Percentiles rank a stretch among this genome's conserved stretches.
These are phyloP conservation scores for Dryococelus australis DNA, from an alignment of 2,888 invertebrate genomes.

Conservation along the genomic window DNA sequence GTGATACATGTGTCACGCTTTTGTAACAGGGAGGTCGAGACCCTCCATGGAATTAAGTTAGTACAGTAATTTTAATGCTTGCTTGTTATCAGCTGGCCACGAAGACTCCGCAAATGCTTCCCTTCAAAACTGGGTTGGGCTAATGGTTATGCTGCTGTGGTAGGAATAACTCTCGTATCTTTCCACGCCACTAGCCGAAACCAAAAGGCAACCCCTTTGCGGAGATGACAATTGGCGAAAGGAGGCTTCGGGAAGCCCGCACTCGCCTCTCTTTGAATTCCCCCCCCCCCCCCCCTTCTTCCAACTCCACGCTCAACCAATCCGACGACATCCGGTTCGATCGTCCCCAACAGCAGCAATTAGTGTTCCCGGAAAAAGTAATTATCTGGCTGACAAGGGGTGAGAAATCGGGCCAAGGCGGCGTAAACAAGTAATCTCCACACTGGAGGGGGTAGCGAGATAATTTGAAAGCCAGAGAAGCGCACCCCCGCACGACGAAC, in stretches of 20 bases:
- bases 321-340: not conserved
- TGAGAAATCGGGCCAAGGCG: not conserved
- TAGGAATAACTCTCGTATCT: too few species aligned
- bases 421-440: not conserved
- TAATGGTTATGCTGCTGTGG: too few species aligned
- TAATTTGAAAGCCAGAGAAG: not conserved
- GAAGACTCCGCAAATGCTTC: too few species aligned
- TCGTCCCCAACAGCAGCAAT: not conserved
- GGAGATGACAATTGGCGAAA: not conserved
- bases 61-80: too few species aligned
- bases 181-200: too few species aligned
- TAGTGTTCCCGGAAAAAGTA: not conserved
- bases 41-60: too few species aligned
- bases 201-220: too few species aligned
- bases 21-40: too few species aligned
- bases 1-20: too few species aligned
- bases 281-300: not conserved
- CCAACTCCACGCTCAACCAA: not conserved
- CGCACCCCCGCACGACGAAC: not conserved
- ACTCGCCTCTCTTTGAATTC: not conserved
- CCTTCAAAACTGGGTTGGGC: too few species aligned
- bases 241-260: not conserved
- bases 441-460: slow-evolving; percentile 4
- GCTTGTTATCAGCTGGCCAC: too few species aligned
- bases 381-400: slow-evolving; percentile 3